Evolutionary conservation across 1,140 invertebrate genomes (phyloP).

Genomic region (Neodiprion lecontei): DNA sequence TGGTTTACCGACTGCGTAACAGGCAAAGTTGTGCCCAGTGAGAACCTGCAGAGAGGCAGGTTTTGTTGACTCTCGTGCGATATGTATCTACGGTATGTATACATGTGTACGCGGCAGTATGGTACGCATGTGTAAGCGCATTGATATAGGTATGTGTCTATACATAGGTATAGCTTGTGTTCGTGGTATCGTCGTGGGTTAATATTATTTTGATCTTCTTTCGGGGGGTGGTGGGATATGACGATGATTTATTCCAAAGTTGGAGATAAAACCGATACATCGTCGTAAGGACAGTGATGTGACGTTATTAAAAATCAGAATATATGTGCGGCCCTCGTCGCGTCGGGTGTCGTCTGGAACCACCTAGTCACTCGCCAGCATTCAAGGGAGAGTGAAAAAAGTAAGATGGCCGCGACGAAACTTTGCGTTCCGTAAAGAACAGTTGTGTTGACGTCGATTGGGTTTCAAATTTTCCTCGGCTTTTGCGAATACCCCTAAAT

Average conservation of each 20-base stretch:
- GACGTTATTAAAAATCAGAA: not conserved
- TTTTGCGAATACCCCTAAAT: not conserved
- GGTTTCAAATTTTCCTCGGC: not conserved
- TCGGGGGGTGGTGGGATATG: not conserved
- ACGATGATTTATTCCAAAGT: not conserved
- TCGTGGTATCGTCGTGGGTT: not conserved
- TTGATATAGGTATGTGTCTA: not conserved
- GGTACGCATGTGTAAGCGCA: not conserved
- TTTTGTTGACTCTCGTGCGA: no score
- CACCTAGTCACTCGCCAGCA: not conserved
- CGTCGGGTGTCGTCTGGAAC: not conserved
- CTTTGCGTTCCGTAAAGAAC: not conserved
- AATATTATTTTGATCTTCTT: constrained; percentile 1
- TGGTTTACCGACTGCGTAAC: no score
- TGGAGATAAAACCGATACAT: no score
- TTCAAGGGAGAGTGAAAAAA: not conserved
- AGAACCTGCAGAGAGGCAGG: no score
- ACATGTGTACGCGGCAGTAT: not conserved
- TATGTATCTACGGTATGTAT: not conserved
- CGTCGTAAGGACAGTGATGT: no score
- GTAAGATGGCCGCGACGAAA: not conserved
- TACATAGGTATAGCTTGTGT: not conserved
- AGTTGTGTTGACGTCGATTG: not conserved
- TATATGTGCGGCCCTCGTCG: not conserved
- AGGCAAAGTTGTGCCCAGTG: no score